These are phyloP conservation scores for Myotis pilosus DNA, from an alignment of 2,797 vertebrate genomes.

Conservation along the genomic window DNA sequence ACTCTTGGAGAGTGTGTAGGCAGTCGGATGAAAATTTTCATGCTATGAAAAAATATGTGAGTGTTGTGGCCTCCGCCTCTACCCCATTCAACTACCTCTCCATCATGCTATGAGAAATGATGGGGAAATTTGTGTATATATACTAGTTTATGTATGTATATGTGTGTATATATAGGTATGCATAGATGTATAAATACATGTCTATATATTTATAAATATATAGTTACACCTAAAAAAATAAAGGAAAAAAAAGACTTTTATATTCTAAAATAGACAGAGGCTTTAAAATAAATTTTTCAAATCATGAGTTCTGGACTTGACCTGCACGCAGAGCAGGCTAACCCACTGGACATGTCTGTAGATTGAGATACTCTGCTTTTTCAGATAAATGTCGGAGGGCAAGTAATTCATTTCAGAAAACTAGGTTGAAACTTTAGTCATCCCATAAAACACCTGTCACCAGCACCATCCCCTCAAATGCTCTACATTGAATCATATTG, in stretches of 20 bases:
- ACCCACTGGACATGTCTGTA: neutral
- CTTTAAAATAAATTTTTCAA: constrained; percentile 1
- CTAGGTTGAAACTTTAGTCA: neutral
- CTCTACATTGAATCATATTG: neutral
- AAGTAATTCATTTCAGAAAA: neutral
- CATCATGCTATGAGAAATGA: neutral
- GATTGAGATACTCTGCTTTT: neutral
- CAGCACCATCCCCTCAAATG: neutral
- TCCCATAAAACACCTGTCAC: neutral
- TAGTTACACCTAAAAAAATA: neutral
- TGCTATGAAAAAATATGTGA: constrained; percentile 58
- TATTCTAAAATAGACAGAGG: neutral
- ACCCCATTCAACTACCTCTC: neutral
- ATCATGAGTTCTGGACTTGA: neutral
- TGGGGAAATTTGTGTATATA: neutral
- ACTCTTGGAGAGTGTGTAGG: constrained; percentile 50
- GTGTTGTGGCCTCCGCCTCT: neutral
- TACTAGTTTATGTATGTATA: neutral
- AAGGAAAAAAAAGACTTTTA: neutral
- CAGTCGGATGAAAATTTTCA: constrained; percentile 30
- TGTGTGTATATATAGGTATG: neutral
- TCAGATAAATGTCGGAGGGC: neutral
- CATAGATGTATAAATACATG: neutral
- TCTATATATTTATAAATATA: neutral
- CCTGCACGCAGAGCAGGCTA: neutral